Evolutionary conservation across 2,113 vertebrate genomes (phyloP).

Genomic region (Engystomops pustulosus): DNA sequence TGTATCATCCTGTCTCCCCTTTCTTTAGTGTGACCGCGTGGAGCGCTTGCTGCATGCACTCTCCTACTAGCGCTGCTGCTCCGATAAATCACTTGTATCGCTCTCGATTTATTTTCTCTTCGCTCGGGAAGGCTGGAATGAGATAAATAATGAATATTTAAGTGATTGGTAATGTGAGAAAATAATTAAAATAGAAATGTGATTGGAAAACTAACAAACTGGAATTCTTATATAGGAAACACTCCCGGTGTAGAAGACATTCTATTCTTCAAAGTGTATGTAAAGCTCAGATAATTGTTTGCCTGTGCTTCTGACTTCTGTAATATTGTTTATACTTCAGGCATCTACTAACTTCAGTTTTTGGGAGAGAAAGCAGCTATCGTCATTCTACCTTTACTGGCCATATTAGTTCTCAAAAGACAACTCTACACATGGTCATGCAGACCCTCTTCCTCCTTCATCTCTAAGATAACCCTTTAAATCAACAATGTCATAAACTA

Average conservation of each 20-base stretch:
- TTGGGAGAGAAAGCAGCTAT: too few species aligned
- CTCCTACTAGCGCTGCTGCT: neutral
- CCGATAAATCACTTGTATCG: slow-evolving; percentile 34
- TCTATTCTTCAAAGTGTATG: too few species aligned
- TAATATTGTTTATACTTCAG: too few species aligned
- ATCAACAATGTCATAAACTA: too few species aligned
- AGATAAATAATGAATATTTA: slow-evolving; percentile 27
- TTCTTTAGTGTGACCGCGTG: neutral
- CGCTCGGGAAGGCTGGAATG: neutral
- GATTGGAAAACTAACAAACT: neutral
- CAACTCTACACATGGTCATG: too few species aligned
- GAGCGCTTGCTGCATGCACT: slow-evolving; percentile 4
- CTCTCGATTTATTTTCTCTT: slow-evolving; percentile 37
- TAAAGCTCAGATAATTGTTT: too few species aligned
- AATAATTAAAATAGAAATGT: neutral
- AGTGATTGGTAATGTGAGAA: neutral
- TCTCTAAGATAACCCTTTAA: too few species aligned
- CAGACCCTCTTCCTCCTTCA: too few species aligned
- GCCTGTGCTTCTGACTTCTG: too few species aligned
- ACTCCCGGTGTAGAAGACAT: neutral
- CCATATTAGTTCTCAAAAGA: too few species aligned
- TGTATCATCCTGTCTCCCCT: neutral
- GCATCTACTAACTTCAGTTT: too few species aligned
- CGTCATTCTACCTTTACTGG: too few species aligned
- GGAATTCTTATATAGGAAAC: neutral